Conservation (phyloP, 2,888 invertebrate genomes). For the Neuroscelio doddi region DNA sequence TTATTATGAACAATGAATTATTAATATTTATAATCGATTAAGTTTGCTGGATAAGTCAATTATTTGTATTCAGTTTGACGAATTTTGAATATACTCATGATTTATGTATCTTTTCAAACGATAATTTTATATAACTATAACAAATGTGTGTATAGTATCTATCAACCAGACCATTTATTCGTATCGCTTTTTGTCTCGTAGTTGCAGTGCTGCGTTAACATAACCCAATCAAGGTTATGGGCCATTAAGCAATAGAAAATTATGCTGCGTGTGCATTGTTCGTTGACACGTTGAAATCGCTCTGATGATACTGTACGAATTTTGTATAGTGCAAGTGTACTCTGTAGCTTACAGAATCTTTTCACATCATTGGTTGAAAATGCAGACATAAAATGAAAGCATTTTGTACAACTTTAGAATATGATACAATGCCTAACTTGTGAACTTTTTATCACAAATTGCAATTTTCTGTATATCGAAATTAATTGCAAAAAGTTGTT, state of each 20-base stretch:
- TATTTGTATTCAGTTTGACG: too few species aligned
- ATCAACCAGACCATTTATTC: conserved; percentile 26
- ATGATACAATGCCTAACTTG: conserved; percentile 6
- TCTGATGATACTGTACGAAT: conserved; percentile 23
- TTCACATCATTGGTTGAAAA: conserved; percentile 65
- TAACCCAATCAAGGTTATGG: conserved; percentile 67
- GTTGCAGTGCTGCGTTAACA: conserved; percentile 62
- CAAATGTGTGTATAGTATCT: background rate
- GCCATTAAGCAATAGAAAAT: conserved; percentile 69
- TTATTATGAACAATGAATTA: too few species aligned
- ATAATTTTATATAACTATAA: too few species aligned
- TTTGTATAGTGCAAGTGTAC: conserved; percentile 34
- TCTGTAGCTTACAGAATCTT: conserved; percentile 59
- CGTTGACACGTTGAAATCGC: conserved; percentile 49
- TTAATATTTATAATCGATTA: too few species aligned
- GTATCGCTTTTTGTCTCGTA: conserved; percentile 28
- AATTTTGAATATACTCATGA: too few species aligned
- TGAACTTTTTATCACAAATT: too few species aligned
- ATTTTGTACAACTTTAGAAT: conserved; percentile 11
- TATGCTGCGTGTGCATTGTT: conserved; percentile 63
- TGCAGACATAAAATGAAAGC: conserved; percentile 26
- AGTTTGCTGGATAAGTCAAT: too few species aligned
- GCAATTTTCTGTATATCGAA: too few species aligned
- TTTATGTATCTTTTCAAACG: background rate
- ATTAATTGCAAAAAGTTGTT: too few species aligned